phyloP scores from a whole-genome alignment of 2,797 vertebrate genomes.

The Urocyon cinereoargenteus region DNA sequence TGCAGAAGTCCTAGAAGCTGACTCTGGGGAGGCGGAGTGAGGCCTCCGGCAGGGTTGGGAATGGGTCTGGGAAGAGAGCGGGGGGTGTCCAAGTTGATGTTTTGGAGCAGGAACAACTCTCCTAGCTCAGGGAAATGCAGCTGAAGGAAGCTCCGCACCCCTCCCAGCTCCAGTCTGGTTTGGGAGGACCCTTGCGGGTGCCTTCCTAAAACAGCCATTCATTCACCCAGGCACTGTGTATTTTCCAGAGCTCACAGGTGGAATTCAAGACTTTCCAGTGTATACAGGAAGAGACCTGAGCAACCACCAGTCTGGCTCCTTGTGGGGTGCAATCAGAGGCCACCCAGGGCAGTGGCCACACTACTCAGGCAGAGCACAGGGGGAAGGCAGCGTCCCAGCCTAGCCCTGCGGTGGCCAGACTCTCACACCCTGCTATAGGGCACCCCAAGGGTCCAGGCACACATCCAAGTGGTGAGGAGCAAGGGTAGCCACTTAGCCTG shows the following conservation, averaged over 20 bases:
- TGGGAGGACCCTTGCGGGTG: background rate
- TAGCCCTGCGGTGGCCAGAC: background rate
- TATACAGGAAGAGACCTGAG: background rate
- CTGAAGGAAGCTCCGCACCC: background rate
- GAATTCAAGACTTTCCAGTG: too few relatives aligned
- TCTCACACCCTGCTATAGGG: too few relatives aligned
- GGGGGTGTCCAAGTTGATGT: background rate
- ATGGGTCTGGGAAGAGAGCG: too few relatives aligned
- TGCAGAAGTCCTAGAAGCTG: background rate
- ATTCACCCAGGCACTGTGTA: background rate
- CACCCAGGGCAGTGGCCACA: too few relatives aligned
- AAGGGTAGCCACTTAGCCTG: background rate
- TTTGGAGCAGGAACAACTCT: background rate
- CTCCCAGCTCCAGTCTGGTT: background rate
- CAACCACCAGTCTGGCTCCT: rapidly evolving
- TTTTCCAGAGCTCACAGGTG: background rate
- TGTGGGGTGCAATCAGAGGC: background rate
- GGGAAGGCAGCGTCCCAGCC: background rate
- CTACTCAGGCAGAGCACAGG: background rate
- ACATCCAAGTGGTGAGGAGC: background rate
- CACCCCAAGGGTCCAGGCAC: background rate
- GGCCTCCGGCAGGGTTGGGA: background rate
- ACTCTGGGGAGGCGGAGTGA: background rate
- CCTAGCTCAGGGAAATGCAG: background rate
- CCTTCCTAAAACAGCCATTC: background rate